Base-by-base conservation (phyloP, 2,888 invertebrate genomes). In the Chorisops tibialis region DNA sequence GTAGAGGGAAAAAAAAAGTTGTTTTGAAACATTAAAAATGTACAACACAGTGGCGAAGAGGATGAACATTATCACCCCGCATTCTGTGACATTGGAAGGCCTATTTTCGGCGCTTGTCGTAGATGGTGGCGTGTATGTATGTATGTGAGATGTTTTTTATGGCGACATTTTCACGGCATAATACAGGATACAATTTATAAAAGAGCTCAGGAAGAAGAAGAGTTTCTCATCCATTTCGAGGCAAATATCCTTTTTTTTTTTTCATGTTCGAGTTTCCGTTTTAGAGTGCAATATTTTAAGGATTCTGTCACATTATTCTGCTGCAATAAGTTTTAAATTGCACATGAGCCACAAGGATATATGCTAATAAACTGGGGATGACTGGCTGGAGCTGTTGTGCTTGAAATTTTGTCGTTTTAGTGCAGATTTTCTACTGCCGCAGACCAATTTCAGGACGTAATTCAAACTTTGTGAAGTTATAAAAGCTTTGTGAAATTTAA, bases 131-230 rank as follows among this genome's bases (percentile, higher is more conserved):
- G 35, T 24, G 30, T n/a, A n/a, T n/a, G n/a, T n/a, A n/a, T 30
- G 30, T 30, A 30, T 30, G 30, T 38, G 51, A 38, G 38, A 54
- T 24, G 52, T 21, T 54, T 41, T 54, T 54, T 54, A 41, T 41
- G 39, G 52, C 22, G 52, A 54, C 52, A 54, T 39, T 54, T 41
- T 22, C 41, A 54, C 52, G 41, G 41, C 52, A 54, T 54, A 54
- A 54, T 54, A 22, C 18, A 4, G n/a, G 51, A 18, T 35, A 4
- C 14, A 18, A 47, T 7, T 24, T 5, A 38, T 6, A 51, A 51
- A 51, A 19, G 38, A 51, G 38, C 38, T 51, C 38, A 2, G 37
- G n/a, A 1, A 41, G 38, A 38, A 38, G 21, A 7, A 30, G 30
- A 30, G 9, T 30, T 7, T 30, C 30, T 30, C 30, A 30, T 30